These are phyloP conservation scores for Cryptoblepharus egeriae DNA, from an alignment of 2,797 vertebrate species.

Conservation along the genomic window DNA sequence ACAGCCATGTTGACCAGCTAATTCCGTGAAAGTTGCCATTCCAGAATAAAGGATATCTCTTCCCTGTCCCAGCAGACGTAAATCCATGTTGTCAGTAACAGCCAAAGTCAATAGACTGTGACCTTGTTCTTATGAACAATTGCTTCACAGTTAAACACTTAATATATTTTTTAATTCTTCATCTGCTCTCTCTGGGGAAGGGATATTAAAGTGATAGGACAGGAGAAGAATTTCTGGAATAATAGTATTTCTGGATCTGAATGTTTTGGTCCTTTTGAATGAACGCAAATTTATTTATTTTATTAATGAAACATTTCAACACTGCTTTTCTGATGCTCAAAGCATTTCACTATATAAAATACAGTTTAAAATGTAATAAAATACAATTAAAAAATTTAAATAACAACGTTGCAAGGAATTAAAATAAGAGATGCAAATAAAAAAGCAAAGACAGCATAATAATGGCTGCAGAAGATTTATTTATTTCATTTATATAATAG, in stretches of 20 bases:
- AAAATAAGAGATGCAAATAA: no score
- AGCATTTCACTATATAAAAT: no score
- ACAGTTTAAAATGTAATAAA: no score
- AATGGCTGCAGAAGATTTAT: no score
- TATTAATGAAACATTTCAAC: no score
- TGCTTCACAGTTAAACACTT: slow-evolving; percentile 16
- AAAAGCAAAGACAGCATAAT: no score
- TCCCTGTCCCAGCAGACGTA: neutral
- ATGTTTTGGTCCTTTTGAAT: neutral
- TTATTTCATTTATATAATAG: no score
- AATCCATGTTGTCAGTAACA: slow-evolving; percentile 10
- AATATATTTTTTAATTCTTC: neutral
- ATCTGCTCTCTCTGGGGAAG: neutral
- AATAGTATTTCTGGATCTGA: neutral
- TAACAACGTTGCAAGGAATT: no score
- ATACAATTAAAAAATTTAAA: no score
- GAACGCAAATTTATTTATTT: no score
- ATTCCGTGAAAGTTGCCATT: slow-evolving; percentile 10
- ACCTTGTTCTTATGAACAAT: slow-evolving; percentile 6
- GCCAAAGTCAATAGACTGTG: slow-evolving; percentile 23
- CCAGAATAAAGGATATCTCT: neutral
- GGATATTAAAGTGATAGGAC: neutral
- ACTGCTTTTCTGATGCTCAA: no score
- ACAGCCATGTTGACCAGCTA: slow-evolving; percentile 10
- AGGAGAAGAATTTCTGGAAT: neutral